phyloP scores from a whole-genome alignment of 2,113 vertebrate species.

The Sisor rabdophorus region DNA sequence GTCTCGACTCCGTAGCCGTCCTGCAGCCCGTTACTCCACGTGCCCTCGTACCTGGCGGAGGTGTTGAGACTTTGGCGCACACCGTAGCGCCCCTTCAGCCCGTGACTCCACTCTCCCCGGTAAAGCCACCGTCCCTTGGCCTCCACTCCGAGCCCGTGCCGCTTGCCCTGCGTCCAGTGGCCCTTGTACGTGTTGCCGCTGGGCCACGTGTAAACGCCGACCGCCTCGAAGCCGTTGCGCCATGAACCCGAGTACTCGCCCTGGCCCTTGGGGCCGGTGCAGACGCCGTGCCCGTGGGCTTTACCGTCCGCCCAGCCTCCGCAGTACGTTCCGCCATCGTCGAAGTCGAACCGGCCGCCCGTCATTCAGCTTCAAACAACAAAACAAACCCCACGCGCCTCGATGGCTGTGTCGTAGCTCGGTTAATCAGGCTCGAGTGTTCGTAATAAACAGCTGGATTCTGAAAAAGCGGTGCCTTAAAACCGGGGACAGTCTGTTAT shows the following conservation, averaged over 20 bases:
- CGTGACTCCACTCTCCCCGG: slow-evolving; percentile 91
- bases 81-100: slow-evolving; percentile 92
- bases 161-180: slow-evolving; percentile 91
- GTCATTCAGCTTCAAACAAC: slow-evolving; percentile 78
- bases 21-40: slow-evolving; percentile 92
- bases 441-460: neutral
- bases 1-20: slow-evolving; percentile 95
- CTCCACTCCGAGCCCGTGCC: slow-evolving; percentile 90
- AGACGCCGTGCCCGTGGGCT: slow-evolving; percentile 93
- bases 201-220: slow-evolving; percentile 92
- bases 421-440: slow-evolving; percentile 13
- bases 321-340: slow-evolving; percentile 95
- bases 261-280: slow-evolving; percentile 92
- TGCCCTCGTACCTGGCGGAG: slow-evolving; percentile 90
- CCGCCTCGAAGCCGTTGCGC: slow-evolving; percentile 90
- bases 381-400: slow-evolving; percentile 26
- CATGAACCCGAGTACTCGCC: slow-evolving; percentile 92
- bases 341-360: slow-evolving; percentile 96
- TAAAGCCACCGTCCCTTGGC: slow-evolving; percentile 91
- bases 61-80: slow-evolving; percentile 87
- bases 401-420: slow-evolving; percentile 35
- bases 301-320: slow-evolving; percentile 95
- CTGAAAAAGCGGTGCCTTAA: slow-evolving; percentile 19
- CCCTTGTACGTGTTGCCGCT: slow-evolving; percentile 90
- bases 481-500: slow-evolving; percentile 22